Percentiles rank a stretch among this genome's conserved stretches.
These are phyloP conservation scores for Magallana nippona DNA, from an alignment of 2,888 invertebrate genomes.

Conservation along the genomic window DNA sequence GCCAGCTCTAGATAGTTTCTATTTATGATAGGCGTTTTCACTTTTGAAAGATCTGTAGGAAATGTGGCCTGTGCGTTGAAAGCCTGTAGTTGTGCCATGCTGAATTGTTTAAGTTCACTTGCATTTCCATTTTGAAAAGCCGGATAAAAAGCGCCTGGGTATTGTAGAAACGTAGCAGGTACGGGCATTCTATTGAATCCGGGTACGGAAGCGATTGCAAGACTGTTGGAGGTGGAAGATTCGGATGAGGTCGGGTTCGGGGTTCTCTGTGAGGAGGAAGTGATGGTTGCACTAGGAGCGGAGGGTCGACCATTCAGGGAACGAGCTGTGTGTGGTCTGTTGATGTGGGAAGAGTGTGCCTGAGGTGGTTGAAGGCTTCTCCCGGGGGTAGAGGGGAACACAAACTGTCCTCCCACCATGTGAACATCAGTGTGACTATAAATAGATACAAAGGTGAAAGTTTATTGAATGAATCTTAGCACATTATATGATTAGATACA, in stretches of 20 bases:
- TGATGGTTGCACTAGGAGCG: slow-evolving; percentile 52
- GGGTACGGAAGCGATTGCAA: slow-evolving; percentile 53
- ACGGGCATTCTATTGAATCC: slow-evolving; percentile 55
- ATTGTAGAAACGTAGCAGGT: slow-evolving; percentile 64
- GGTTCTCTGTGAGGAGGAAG: slow-evolving; percentile 56
- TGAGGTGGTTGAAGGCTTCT: slow-evolving; percentile 32
- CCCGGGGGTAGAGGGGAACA: neutral
- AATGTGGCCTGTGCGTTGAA: slow-evolving; percentile 59
- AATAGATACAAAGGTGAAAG: too few relatives aligned
- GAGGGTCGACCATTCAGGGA: slow-evolving; percentile 42
- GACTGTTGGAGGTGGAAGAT: slow-evolving; percentile 18
- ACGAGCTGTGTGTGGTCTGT: slow-evolving; percentile 16
- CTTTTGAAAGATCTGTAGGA: slow-evolving; percentile 66
- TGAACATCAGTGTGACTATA: slow-evolving; percentile 4
- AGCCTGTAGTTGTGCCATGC: slow-evolving; percentile 61
- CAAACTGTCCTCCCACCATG: slow-evolving; percentile 4
- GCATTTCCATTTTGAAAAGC: slow-evolving; percentile 51
- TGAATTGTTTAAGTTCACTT: slow-evolving; percentile 58
- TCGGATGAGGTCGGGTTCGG: slow-evolving; percentile 47
- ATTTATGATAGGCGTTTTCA: slow-evolving; percentile 71
- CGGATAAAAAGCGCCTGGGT: slow-evolving; percentile 61
- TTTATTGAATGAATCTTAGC: neutral
- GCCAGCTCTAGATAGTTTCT: slow-evolving; percentile 74
- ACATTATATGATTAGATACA: neutral
- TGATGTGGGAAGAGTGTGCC: slow-evolving; percentile 15